These are phyloP conservation scores for Tragelaphus strepsiceros DNA, from an alignment of 2,113 vertebrate species.

Conservation along the genomic window DNA sequence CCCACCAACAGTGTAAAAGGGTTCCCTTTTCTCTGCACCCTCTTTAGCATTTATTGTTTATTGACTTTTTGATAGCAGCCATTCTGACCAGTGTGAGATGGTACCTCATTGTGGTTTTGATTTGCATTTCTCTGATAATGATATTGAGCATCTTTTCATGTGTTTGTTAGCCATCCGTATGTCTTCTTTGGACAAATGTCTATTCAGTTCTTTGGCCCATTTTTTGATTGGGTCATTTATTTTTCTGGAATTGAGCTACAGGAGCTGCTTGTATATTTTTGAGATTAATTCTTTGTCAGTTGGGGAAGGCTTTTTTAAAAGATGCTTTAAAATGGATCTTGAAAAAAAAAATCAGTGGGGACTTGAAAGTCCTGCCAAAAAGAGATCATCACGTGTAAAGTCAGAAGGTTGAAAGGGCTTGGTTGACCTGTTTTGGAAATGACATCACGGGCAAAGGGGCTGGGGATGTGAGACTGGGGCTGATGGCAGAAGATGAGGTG, in stretches of 20 bases:
- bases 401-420: neutral
- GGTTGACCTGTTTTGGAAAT: neutral
- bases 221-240: neutral
- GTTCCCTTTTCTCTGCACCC: no score
- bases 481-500: neutral
- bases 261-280: neutral
- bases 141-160: neutral
- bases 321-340: neutral
- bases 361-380: neutral
- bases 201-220: neutral
- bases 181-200: neutral
- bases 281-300: neutral
- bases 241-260: neutral
- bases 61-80: neutral
- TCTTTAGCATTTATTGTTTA: neutral
- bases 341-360: neutral
- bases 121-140: neutral
- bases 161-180: neutral
- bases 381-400: neutral
- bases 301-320: neutral
- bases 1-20: no score
- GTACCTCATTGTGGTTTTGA: neutral
- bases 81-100: rapidly evolving
- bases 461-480: neutral
- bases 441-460: neutral